A percentile compares a stretch with the other conserved stretches of the same genome.
Evolutionary conservation across 2,113 vertebrate species (phyloP).

Genomic region (Pomatorhinus ruficollis): DNA sequence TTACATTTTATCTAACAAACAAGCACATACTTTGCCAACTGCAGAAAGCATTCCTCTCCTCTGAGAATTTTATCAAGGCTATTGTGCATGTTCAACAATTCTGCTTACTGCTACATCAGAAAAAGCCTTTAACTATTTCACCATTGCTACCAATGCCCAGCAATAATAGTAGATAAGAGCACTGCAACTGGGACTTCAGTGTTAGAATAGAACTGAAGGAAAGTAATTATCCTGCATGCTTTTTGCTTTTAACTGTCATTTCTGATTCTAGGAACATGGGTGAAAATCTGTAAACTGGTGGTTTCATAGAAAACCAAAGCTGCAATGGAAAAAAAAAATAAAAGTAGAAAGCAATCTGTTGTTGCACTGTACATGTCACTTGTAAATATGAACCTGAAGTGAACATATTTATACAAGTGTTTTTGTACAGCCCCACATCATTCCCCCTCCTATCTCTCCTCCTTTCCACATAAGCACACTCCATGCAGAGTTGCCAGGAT

Average conservation of each 20-base stretch:
- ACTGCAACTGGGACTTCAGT: neutral
- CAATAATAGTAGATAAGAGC: neutral
- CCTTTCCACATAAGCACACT: neutral
- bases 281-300: neutral
- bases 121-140: neutral
- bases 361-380: neutral
- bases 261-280: neutral
- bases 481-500: neutral
- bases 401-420: neutral
- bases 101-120: neutral
- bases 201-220: neutral
- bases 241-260: conserved; percentile 6
- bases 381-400: neutral
- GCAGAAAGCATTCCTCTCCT: neutral
- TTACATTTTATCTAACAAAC: neutral
- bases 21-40: neutral
- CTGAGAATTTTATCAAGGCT: conserved; percentile 21
- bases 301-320: neutral
- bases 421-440: neutral
- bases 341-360: neutral
- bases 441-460: neutral
- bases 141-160: neutral
- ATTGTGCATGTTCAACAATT: neutral
- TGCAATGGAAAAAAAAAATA: neutral
- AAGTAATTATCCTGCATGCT: neutral